A percentile compares a stretch with the other conserved stretches of the same genome.
Conservation (phyloP, 2,888 invertebrate species). For the Mycogona germanica region DNA sequence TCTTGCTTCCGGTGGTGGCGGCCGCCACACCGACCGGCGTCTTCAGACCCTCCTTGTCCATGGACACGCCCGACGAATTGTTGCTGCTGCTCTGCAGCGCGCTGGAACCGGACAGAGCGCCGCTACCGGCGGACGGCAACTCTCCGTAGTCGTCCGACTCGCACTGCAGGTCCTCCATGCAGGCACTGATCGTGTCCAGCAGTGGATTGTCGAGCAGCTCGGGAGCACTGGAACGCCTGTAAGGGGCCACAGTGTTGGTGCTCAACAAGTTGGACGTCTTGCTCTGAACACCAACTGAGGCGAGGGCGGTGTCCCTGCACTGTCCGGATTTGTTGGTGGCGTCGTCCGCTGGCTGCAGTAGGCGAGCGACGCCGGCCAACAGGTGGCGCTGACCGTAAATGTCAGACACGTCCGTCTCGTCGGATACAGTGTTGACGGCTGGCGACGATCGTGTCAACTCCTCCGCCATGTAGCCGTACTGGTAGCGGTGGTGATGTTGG, state of each 20-base stretch:
- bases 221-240: slow-evolving; percentile 10
- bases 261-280: too few species aligned
- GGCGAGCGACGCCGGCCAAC: too few species aligned
- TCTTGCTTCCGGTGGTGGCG: too few species aligned
- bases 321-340: too few species aligned
- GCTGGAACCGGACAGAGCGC: not conserved
- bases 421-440: not conserved
- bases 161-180: slow-evolving; percentile 27
- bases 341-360: too few species aligned
- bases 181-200: slow-evolving; percentile 32
- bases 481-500: not conserved
- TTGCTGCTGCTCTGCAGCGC: not conserved
- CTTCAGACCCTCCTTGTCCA: not conserved
- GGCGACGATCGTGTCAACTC: slow-evolving; percentile 5
- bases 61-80: too few species aligned
- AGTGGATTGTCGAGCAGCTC: slow-evolving; percentile 27
- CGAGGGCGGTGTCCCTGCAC: too few species aligned
- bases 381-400: too few species aligned
- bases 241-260: not conserved
- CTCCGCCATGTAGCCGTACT: not conserved
- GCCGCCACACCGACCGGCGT: slow-evolving; percentile 8
- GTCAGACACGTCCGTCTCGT: not conserved
- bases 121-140: slow-evolving; percentile 14
- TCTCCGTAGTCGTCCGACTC: slow-evolving; percentile 28
- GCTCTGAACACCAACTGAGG: too few species aligned